Base-by-base conservation (phyloP, 2,113 vertebrate genomes). In the Festucalex cinctus region DNA sequence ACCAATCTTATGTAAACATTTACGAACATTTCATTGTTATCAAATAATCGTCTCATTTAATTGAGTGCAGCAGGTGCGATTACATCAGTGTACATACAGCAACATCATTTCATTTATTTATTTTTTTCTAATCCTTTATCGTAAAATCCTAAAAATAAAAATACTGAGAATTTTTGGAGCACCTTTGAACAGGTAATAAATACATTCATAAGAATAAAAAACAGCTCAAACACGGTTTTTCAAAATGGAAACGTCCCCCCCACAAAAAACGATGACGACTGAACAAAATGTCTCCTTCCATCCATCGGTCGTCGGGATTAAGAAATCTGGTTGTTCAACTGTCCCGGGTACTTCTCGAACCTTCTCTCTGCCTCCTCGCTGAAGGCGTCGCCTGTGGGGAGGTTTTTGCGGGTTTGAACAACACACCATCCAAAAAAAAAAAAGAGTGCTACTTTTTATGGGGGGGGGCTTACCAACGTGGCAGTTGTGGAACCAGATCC, bases 401-500 rank as follows among this genome's bases (percentile, higher is more conserved):
- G 41, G 16, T 1, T 5, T 7, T 28, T 22, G 16, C 36, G 17
- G 19, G 59, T 14, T 62, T 62, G 3, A 19, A 6, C 36, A 28
- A 32, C 56, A 8, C 17, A 19, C 16, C 16, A 16, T 16, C 43
- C 43, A 14, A 2, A 9, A 2, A 41, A 17, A 17, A 44, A 44
- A 46, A 17, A 46, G 43, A 17, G 43, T 5, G 39, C 13, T 2
- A 10, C 17, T 46, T 46, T 54, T 28, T 51, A 24, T 1, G 10
- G 26, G 14, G 14, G 4, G 63, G 5, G 17, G 5, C 9, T 84
- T 85, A 98, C 97, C 95, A 0, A 92, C 92, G 74, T 99, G 97
- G 76, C 97, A 99, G 92, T 93, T 95, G 78, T 99, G 96, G 78
- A 98, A 87, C 96, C 96, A 99, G 88, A 99, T 94, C 56, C 97